These are phyloP conservation scores for Amphibalanus amphitrite DNA, from an alignment of 1,140 invertebrate species.

Conservation along the genomic window DNA sequence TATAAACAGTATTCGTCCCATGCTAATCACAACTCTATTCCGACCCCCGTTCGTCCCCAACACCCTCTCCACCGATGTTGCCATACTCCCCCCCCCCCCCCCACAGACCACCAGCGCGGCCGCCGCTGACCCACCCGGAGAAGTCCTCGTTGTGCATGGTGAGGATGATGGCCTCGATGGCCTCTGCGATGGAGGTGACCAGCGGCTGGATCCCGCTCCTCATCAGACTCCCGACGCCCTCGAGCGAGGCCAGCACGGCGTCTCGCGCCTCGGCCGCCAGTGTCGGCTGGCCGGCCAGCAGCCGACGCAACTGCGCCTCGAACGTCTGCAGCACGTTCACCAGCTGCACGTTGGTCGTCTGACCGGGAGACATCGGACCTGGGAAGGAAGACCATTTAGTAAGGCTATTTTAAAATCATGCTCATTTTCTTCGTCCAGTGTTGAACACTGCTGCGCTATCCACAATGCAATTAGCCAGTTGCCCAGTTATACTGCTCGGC, in stretches of 20 bases:
- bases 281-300: not conserved
- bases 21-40: no score
- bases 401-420: no score
- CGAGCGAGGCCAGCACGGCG: slow-evolving; percentile 20
- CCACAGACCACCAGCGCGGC: no score
- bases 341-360: slow-evolving; percentile 40
- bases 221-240: slow-evolving; percentile 26
- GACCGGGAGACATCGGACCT: slow-evolving; percentile 29
- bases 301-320: not conserved
- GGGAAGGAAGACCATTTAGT: no score
- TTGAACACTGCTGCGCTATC: no score
- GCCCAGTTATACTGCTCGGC: no score
- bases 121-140: slow-evolving; percentile 38
- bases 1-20: no score
- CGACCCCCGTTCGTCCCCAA: no score
- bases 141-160: slow-evolving; percentile 83
- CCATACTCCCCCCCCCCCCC: no score
- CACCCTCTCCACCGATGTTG: no score
- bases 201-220: slow-evolving; percentile 48
- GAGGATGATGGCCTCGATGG: slow-evolving; percentile 72
- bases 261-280: slow-evolving; percentile 21
- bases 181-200: slow-evolving; percentile 56
- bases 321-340: slow-evolving; percentile 50
- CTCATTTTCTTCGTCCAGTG: no score
- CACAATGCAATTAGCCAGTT: no score